Base-by-base conservation (phyloP, 2,888 invertebrate species). In the Nymphalis urticae region DNA sequence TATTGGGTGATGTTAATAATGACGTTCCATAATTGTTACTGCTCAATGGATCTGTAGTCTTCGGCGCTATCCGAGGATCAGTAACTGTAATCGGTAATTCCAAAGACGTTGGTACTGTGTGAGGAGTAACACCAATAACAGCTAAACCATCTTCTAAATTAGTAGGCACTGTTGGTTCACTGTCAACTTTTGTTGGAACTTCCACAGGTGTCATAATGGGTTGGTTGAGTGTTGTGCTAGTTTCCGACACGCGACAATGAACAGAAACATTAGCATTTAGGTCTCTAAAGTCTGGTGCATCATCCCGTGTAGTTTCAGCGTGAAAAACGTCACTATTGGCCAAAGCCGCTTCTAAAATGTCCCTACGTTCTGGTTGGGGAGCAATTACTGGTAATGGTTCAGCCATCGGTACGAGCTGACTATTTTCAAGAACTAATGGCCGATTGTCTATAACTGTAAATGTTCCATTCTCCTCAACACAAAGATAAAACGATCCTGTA, bases 151-250 rank as follows among this genome's bases (percentile, higher is more conserved):
- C 94, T 59, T 94, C 94, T 70, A 94, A 79, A 76, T 82, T 86
- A 7, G 86, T 76, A n/a, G 86, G 81, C 63, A 86, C 75, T 2
- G 85, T 72, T 24, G 86, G 86, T 74, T 85, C 88, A 24, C 77
- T 76, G 68, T 83, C 85, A n/a, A 75, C 85, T 72, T 88, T 95
- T 50, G 93, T 93, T 7, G 96, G 96, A 32, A 95, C 94, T 84
- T 97, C 97, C 36, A 96, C 86, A 0, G 97, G 95, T 1, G 97
- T 96, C 97, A 97, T 97, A 64, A 97, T 97, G 0, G 97, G 96
- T 84, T 95, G 96, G 80, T 96, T 94, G 19, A 96, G 90, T 16
- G 95, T 94, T 6, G 96, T 93, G 75, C 96, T 96, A 0, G 97
- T 97, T 84, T 96, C 97, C 5, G 95, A 94, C 0, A 96, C 96